Percentiles rank a stretch among this genome's conserved stretches.
Conservation (phyloP, 2,797 vertebrate genomes). For the Valencia hispanica region DNA sequence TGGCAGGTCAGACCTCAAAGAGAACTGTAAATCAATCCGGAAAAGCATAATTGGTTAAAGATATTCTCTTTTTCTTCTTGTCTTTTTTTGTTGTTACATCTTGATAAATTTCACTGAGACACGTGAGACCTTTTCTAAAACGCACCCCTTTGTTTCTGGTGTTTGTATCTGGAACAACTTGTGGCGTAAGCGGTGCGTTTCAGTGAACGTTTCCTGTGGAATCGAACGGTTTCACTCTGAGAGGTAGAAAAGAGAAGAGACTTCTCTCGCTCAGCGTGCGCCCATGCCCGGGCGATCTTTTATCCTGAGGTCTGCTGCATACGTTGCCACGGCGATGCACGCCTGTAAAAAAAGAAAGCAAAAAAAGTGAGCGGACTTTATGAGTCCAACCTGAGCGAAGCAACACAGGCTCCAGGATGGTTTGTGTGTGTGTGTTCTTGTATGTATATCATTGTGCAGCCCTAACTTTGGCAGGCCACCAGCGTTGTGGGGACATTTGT, state of each 20-base stretch:
- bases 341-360: not conserved
- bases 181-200: not conserved
- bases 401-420: conserved; percentile 12
- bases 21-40: no score
- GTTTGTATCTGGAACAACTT: not conserved
- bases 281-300: not conserved
- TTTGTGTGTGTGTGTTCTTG: conserved; percentile 7
- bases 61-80: no score
- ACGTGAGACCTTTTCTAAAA: not conserved
- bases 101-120: not conserved
- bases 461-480: no score
- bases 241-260: not conserved
- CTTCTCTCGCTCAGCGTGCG: not conserved
- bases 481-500: no score
- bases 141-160: not conserved
- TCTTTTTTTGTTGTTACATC: no score
- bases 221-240: conserved; percentile 3
- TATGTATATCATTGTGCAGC: no score
- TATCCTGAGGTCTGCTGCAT: not conserved
- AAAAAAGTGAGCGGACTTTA: no score
- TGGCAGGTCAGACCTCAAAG: no score
- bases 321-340: not conserved
- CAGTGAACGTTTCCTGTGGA: not conserved
- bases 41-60: no score
- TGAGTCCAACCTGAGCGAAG: not conserved